phyloP scores from a whole-genome alignment of 2,797 vertebrate genomes.

The Enoplosus armatus region DNA sequence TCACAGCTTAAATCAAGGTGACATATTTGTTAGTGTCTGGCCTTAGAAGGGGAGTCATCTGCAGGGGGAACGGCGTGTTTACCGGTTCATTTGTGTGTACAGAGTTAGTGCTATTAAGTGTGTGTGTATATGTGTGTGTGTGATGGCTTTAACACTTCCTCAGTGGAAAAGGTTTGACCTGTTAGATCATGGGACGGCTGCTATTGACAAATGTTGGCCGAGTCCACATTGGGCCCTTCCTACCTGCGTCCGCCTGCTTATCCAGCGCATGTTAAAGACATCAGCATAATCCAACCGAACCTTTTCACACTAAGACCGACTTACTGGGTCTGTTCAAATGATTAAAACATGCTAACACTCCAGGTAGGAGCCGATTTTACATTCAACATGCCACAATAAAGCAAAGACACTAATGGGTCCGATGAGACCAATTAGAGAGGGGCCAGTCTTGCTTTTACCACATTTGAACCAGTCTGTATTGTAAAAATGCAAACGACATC shows the following conservation, averaged over 20 bases:
- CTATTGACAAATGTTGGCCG: slow-evolving; percentile 43
- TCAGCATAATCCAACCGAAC: slow-evolving; percentile 39
- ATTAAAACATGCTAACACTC: slow-evolving; percentile 35
- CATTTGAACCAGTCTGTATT: slow-evolving; percentile 30
- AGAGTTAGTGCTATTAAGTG: neutral
- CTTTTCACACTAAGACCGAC: slow-evolving; percentile 24
- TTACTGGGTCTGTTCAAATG: slow-evolving; percentile 45
- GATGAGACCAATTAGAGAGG: slow-evolving; percentile 63
- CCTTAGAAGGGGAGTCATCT: neutral
- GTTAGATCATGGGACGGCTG: slow-evolving; percentile 37
- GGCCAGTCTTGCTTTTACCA: slow-evolving; percentile 39
- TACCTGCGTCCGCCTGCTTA: slow-evolving; percentile 44
- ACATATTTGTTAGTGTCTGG: slow-evolving; percentile 10
- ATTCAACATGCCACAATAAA: slow-evolving; percentile 41
- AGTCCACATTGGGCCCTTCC: slow-evolving; percentile 30
- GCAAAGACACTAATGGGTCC: slow-evolving; percentile 59
- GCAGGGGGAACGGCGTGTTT: neutral
- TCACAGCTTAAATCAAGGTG: slow-evolving; percentile 29
- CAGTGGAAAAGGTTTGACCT: slow-evolving; percentile 24
- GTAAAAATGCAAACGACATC: slow-evolving; percentile 45
- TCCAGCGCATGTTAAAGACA: slow-evolving; percentile 58
- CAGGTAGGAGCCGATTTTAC: slow-evolving; percentile 43
- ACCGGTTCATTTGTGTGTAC: neutral
- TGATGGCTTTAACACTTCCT: slow-evolving; percentile 23
- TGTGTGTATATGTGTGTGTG: slow-evolving; percentile 7